Evolutionary conservation across 2,888 invertebrate species (phyloP).

Genomic region (Watsonalla binaria): DNA sequence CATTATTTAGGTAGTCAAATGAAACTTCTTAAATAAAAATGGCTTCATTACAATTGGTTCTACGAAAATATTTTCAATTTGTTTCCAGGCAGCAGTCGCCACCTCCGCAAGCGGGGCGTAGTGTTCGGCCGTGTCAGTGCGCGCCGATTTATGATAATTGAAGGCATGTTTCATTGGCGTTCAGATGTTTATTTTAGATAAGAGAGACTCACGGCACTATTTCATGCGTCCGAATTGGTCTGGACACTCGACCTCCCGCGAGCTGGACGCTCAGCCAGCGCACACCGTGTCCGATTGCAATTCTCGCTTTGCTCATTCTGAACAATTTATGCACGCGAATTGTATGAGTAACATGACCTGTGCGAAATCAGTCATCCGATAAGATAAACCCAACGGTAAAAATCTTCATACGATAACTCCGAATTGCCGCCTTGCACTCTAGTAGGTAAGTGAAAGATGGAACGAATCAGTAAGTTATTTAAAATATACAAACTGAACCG

Average conservation of each 20-base stretch:
- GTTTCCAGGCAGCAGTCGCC: conserved; percentile 43
- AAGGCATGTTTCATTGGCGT: conserved; percentile 76
- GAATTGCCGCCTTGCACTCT: conserved; percentile 20
- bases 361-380: conserved; percentile 56
- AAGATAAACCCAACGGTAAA: conserved; percentile 38
- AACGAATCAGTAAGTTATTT: conserved; percentile 26
- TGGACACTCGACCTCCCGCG: conserved; percentile 69
- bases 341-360: conserved; percentile 52
- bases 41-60: conserved; percentile 22
- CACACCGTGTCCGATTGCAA: conserved; percentile 57
- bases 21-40: neutral
- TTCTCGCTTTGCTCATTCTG: conserved; percentile 56
- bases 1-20: too few species aligned
- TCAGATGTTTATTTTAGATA: conserved; percentile 79
- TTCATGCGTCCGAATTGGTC: conserved; percentile 72
- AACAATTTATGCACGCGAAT: conserved; percentile 61
- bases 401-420: conserved; percentile 27
- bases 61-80: conserved; percentile 38
- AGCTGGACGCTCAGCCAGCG: conserved; percentile 33
- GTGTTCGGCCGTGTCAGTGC: conserved; percentile 64
- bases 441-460: conserved; percentile 17
- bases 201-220: conserved; percentile 67
- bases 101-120: conserved; percentile 51
- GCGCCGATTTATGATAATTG: conserved; percentile 78
- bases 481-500: conserved; percentile 18